These are phyloP conservation scores for Bursaphelenchus okinawaensis DNA, from an alignment of 2,888 invertebrate species.

Conservation along the genomic window DNA sequence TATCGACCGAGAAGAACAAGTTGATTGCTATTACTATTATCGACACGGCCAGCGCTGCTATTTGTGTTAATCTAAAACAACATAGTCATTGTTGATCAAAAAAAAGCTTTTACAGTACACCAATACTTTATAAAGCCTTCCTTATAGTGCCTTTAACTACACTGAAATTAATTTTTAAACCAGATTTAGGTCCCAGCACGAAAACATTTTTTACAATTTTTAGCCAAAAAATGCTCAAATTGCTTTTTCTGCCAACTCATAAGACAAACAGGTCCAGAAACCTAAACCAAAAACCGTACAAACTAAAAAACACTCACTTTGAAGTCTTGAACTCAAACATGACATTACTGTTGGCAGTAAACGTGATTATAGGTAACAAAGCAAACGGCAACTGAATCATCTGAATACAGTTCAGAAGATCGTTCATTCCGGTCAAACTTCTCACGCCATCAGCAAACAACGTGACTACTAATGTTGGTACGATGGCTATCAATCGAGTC, in stretches of 20 bases:
- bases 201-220: too few relatives aligned
- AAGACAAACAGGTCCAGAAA: too few relatives aligned
- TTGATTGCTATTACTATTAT: conserved; percentile 73
- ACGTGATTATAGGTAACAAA: conserved; percentile 76
- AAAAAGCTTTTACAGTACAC: background rate
- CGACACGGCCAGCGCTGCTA: conserved; percentile 68
- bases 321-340: conserved; percentile 82
- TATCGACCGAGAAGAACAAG: conserved; percentile 71
- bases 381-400: conserved; percentile 78
- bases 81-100: too few relatives aligned
- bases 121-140: background rate
- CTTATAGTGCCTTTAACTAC: background rate
- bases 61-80: conserved; percentile 63
- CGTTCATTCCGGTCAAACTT: conserved; percentile 68
- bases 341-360: conserved; percentile 72
- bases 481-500: conserved; percentile 77
- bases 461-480: conserved; percentile 62
- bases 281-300: too few relatives aligned
- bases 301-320: conserved; percentile 63
- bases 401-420: conserved; percentile 67
- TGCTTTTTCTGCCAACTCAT: too few relatives aligned
- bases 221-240: too few relatives aligned
- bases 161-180: too few relatives aligned
- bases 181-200: too few relatives aligned
- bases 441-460: conserved; percentile 55